phyloP scores from a whole-genome alignment of 37 sponge, comb jelly and placozoan genomes.

The Axinella damicornis region DNA sequence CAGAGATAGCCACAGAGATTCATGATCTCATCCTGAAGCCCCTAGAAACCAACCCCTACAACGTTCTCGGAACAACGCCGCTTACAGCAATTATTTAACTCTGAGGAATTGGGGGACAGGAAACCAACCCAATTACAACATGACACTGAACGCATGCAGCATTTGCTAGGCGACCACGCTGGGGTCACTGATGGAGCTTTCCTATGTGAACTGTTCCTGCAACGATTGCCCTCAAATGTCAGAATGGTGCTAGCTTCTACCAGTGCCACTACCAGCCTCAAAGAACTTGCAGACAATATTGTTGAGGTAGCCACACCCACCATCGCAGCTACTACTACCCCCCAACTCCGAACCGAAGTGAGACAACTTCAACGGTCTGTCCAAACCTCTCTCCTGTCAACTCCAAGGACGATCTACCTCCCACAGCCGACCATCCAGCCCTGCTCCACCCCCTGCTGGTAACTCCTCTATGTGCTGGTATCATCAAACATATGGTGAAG shows the following conservation, averaged over 20 bases:
- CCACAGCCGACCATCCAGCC: too few species aligned
- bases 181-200: slow-evolving; percentile 8
- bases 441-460: not conserved
- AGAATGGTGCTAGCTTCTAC: too few species aligned
- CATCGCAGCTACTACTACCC: not conserved
- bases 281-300: too few species aligned
- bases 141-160: slow-evolving; percentile 72
- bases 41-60: slow-evolving; percentile 40
- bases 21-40: slow-evolving; percentile 54
- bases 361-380: too few species aligned
- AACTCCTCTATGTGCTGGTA: slow-evolving; percentile 25
- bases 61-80: too few species aligned
- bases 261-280: too few species aligned
- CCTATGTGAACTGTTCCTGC: slow-evolving; percentile 62
- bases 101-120: slow-evolving; percentile 57
- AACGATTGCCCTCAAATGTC: too few species aligned
- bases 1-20: slow-evolving; percentile 65
- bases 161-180: slow-evolving; percentile 54
- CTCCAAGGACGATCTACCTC: too few species aligned
- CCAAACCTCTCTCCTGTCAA: too few species aligned
- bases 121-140: slow-evolving; percentile 71
- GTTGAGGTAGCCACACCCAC: too few species aligned
- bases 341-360: too few species aligned
- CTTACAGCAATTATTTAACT: slow-evolving; percentile 47
- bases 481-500: slow-evolving; percentile 26